Conservation (phyloP, 2,113 vertebrate species). For the Clarias gariepinus region DNA sequence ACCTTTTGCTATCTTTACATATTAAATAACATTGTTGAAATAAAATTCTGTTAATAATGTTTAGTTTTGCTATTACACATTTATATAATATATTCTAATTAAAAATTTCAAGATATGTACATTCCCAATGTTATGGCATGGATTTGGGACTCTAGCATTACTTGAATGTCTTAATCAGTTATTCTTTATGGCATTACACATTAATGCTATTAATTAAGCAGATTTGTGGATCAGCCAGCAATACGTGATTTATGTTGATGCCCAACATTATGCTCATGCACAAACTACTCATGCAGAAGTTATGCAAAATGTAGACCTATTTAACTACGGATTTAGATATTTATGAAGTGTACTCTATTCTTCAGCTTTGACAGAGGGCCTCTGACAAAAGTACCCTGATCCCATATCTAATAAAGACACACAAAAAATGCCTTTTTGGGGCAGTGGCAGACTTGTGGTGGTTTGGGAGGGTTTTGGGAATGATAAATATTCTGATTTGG, state of each 20-base stretch:
- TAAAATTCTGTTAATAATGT: neutral
- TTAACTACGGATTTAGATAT: neutral
- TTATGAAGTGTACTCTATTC: neutral
- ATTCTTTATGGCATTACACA: neutral
- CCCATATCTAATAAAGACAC: neutral
- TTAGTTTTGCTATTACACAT: neutral
- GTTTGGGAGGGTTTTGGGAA: neutral
- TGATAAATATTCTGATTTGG: neutral
- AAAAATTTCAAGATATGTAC: neutral
- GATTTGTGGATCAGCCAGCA: neutral
- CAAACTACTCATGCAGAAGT: neutral
- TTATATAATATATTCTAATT: neutral
- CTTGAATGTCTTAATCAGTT: neutral
- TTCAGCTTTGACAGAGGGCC: neutral
- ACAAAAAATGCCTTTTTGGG: neutral
- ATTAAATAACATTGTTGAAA: neutral
- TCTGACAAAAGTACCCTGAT: neutral
- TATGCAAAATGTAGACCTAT: neutral
- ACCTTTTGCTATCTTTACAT: no score
- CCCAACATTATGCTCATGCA: neutral
- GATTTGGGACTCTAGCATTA: neutral
- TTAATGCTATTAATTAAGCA: neutral
- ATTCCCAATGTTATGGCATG: neutral
- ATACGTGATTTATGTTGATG: neutral
- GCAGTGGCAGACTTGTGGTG: neutral